Evolutionary conservation across 2,888 invertebrate species (phyloP), one percentile per base, ranked within the genome.

Genomic region (Macrosoma leucophasiata): DNA sequence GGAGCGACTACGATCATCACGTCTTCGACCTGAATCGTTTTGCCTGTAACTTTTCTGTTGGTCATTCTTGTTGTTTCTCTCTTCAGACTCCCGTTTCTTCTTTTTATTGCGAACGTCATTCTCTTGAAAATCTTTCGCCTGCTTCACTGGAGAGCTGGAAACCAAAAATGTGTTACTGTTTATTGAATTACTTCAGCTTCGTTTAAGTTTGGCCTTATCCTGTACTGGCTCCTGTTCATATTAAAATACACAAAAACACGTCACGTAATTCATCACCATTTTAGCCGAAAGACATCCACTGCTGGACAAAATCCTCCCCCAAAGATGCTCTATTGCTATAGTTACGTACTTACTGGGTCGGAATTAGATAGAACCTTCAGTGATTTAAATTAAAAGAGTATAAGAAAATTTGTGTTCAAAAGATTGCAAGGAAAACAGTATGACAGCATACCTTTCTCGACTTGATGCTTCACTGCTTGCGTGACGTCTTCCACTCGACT

Each of bases 61-160:
- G 2, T 66, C 85, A 46, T 81, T 71, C 50, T 73, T 82, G 33
- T 66, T 78, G 38, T 39, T 59, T 24, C 65, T 66, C 14, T 81
- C 84, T 37, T 82, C 84, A 46, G 73, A 82, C 22, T 74, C 79
- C 34, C 71, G 68, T 4, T 84, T 79, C 23, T 73, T 71, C 32
- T 73, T 84, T 48, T 74, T 82, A 43, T 56, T 50, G 7, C 63
- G 58, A 46, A 57, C 37, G 49, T 81, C 56, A 61, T 75, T 52
- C 49, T 74, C 53, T 37, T 57, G 55, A 42, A 58, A 76, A 15
- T 74, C 71, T 56, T 73, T 81, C 9, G 41, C 50, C 39, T 57
- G 48, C 55, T 75, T 82, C 6, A 66, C 67, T 38, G 78, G 77
- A 35, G 84, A 82, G 59, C 84, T 85, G 67, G 11, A 71, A 73